Base-by-base conservation (phyloP, 2,888 invertebrate species). In the Volucella inanis region DNA sequence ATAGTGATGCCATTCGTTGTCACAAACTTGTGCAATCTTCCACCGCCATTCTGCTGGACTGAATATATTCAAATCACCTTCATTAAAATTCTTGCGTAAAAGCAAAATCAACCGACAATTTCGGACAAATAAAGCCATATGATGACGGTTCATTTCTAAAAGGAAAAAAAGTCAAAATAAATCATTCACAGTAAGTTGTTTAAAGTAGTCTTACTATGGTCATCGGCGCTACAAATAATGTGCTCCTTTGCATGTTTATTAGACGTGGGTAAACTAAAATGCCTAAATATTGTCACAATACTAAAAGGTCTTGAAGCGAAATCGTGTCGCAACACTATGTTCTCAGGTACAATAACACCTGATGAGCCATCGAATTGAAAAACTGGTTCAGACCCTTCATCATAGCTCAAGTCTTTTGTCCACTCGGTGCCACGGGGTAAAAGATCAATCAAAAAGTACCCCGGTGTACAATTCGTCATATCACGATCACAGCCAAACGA, bases 1-100 rank as follows among this genome's bases (percentile, higher is more conserved):
- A 93, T 98, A 99, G 93, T 99, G 98, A 93, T 99, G 99, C 99
- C 99, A 99, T 90, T 98, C 96, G 92, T 98, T 97, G 93, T 99
- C 99, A 93, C 99, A 99, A 65, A 97, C 97, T 93, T 98, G 97
- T 0, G 97, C 95, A 74, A 99, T 93, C 92, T 98, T 97, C 99
- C 99, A 99, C 88, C 99, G 94, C 98, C 99, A 99, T 92, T 99
- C 99, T 0, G 99, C 99, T 0, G 99, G 99, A 70, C 98, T 94
- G 94, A 98, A 98, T 90, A 97, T 98, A 93, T 98, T 98, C 77
- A 97, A 94, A 91, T 98, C 97, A 0, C 97, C 97, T 90, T 98
- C 97, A 31, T 97, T 96, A 92, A 97, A 98, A 93, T 99, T 99
- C 38, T 97, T 94, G 6, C 96, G 93, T 89, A 99, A 93, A 88